Percentiles rank a stretch among this genome's conserved stretches.
These are phyloP conservation scores for Sakesphorus luctuosus DNA, from an alignment of 2,113 vertebrate species.

Conservation along the genomic window DNA sequence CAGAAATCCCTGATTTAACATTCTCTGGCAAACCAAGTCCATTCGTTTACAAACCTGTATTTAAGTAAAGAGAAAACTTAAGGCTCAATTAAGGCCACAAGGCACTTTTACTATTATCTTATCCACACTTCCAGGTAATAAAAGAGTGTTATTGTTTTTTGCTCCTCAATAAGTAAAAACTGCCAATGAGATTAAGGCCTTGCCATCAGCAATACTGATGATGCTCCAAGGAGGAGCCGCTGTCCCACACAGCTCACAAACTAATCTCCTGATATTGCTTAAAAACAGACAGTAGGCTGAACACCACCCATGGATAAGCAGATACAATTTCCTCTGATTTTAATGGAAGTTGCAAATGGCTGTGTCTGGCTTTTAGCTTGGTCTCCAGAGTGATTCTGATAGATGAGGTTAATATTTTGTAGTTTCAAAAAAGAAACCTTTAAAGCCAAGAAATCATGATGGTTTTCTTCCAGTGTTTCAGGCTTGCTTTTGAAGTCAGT, in stretches of 20 bases:
- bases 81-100: background rate
- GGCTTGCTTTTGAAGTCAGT: background rate
- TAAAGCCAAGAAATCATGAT: background rate
- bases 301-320: background rate
- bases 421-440: background rate
- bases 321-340: background rate
- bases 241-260: background rate
- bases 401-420: background rate
- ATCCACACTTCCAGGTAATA: background rate
- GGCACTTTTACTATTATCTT: background rate
- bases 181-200: background rate
- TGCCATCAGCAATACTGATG: background rate
- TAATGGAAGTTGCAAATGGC: background rate
- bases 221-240: background rate
- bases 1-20: slow-evolving; percentile 98
- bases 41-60: slow-evolving; percentile 95
- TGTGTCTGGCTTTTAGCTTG: background rate
- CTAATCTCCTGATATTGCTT: background rate
- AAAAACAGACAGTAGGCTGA: background rate
- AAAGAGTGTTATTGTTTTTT: background rate
- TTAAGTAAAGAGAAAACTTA: slow-evolving; percentile 33
- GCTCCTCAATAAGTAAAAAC: background rate
- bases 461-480: background rate
- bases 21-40: slow-evolving; percentile 95
- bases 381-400: background rate